These are phyloP conservation scores for Lycaena phlaeas DNA, from an alignment of 2,888 invertebrate species.

Conservation along the genomic window DNA sequence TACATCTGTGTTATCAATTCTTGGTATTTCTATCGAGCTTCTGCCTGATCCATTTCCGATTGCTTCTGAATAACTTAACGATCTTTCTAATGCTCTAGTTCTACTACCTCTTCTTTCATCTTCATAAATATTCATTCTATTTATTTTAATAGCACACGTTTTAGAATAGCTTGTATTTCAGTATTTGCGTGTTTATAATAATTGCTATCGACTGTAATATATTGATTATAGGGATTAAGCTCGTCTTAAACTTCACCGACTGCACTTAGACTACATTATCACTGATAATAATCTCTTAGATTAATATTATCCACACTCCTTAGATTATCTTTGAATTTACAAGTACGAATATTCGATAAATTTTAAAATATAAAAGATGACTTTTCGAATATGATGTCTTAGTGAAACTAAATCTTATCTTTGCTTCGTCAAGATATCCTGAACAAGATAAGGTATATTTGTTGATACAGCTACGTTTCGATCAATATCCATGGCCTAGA, in stretches of 20 bases:
- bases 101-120: constrained; percentile 36
- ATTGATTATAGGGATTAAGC: neutral
- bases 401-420: constrained; percentile 29
- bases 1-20: constrained; percentile 49
- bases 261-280: neutral
- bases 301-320: neutral
- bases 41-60: constrained; percentile 47
- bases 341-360: neutral
- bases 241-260: neutral
- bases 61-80: constrained; percentile 59
- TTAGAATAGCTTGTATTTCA: neutral
- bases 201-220: neutral
- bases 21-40: constrained; percentile 57
- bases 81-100: constrained; percentile 46
- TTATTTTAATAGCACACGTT: neutral
- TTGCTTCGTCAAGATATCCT: constrained; percentile 36
- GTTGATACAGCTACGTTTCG: constrained; percentile 25
- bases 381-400: constrained; percentile 17
- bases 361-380: constrained; percentile 15
- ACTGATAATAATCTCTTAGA: neutral
- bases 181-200: neutral
- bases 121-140: constrained; percentile 19
- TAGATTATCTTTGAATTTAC: neutral
- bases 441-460: constrained; percentile 38
- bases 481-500: constrained; percentile 29